A percentile compares a stretch with the other conserved stretches of the same genome.
Evolutionary conservation across 1,140 invertebrate species (phyloP).

Genomic region (Wiebesia pumilae): DNA sequence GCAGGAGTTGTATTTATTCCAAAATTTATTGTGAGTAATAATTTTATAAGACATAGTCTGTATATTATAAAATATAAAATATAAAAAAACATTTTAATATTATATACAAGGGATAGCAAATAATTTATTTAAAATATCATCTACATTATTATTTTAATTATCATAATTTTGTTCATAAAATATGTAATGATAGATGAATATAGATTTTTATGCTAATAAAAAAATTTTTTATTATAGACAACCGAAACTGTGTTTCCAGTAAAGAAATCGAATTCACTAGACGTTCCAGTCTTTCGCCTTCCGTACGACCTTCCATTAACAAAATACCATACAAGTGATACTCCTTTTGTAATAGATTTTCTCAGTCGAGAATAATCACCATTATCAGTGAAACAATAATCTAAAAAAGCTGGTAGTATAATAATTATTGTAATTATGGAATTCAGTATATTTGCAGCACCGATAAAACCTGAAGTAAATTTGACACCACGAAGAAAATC

Average conservation of each 20-base stretch:
- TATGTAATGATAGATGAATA: neutral
- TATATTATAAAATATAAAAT: neutral
- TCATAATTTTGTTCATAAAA: conserved; percentile 30
- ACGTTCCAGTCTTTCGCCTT: conserved; percentile 79
- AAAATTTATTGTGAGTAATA: conserved; percentile 83
- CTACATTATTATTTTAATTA: no score
- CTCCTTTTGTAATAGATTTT: conserved; percentile 76
- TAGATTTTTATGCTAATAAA: neutral
- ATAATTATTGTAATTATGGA: neutral
- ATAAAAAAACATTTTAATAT: neutral
- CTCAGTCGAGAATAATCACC: conserved; percentile 39
- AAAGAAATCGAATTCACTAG: conserved; percentile 65
- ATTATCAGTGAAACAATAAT: no score
- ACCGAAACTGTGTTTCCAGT: conserved; percentile 68
- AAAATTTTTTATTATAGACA: conserved; percentile 60
- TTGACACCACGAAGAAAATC: neutral
- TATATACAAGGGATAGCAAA: neutral
- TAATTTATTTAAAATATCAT: neutral
- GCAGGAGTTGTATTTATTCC: conserved; percentile 93
- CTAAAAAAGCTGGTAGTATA: neutral
- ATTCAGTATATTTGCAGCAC: neutral
- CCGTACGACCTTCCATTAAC: conserved; percentile 87
- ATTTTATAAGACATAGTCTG: conserved; percentile 54
- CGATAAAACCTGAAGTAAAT: neutral
- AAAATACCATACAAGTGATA: conserved; percentile 79